A percentile compares a stretch with the other conserved stretches of the same genome.
These are phyloP conservation scores for Uloborus plumipes DNA, from an alignment of 2,888 invertebrate species.

Conservation along the genomic window DNA sequence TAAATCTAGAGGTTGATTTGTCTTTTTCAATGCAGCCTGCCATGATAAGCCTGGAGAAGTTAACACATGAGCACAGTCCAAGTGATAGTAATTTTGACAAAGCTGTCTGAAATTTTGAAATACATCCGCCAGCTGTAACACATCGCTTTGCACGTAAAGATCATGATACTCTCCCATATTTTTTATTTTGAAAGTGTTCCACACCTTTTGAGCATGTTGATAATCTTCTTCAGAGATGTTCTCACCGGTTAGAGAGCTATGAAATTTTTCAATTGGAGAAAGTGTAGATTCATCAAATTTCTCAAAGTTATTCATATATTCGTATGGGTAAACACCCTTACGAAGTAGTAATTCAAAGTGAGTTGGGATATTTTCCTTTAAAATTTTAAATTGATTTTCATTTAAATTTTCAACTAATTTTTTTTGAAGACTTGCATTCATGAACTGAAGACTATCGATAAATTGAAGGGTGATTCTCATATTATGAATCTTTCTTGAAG, in stretches of 20 bases:
- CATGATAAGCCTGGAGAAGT: slow-evolving; percentile 67
- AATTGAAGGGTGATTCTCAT: not conserved
- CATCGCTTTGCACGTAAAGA: too few species aligned
- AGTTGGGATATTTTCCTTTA: not conserved
- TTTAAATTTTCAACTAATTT: not conserved
- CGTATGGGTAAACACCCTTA: not conserved
- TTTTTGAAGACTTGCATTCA: not conserved
- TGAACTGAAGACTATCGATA: not conserved
- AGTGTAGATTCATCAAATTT: not conserved
- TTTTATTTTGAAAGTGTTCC: too few species aligned
- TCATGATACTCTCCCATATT: too few species aligned
- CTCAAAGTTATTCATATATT: not conserved
- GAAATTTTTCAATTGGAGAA: not conserved
- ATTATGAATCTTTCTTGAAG: not conserved
- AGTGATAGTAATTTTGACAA: not conserved
- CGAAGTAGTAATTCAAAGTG: not conserved
- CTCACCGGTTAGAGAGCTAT: not conserved
- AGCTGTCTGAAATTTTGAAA: too few species aligned
- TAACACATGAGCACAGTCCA: slow-evolving; percentile 4
- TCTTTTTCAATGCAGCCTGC: slow-evolving; percentile 69
- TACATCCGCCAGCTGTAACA: too few species aligned
- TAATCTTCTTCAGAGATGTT: too few species aligned
- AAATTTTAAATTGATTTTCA: not conserved
- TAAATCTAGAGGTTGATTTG: slow-evolving; percentile 67
- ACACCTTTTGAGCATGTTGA: too few species aligned